Evolutionary conservation across 2,113 vertebrate species (phyloP), one percentile per base, ranked within the genome.

Genomic region (Anser cygnoides): DNA sequence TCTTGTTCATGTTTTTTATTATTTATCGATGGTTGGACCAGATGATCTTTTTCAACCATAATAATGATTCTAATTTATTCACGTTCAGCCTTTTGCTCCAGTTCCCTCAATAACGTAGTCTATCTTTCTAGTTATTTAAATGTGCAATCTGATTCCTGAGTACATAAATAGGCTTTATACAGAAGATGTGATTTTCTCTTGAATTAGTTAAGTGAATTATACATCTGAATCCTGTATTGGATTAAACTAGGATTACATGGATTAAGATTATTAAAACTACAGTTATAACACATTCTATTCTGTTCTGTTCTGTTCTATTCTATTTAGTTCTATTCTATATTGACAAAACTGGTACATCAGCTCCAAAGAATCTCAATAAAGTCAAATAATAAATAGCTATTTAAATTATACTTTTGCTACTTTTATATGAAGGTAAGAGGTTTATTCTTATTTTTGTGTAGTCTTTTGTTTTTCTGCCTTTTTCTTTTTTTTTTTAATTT

Each of bases 401-500:
- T 76, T 54, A 65, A 50, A 4, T 73, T 21, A 41, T 50, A 4
- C 6, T 76, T 91, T 52, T 84, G 15, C 2, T 87, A 20, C 3
- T 4, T 82, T 44, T 37, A 13, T 25, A 25, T 13, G 14, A 80
- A 58, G 1, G 3, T 39, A 23, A 37, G 65, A 46, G 4, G 28
- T 5, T 1, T 77, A 4, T 25, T 90, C 12, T 71, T 4, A 6
- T 26, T 50, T 71, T 73, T 66, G 2, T 4, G 13, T 3, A 23
- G 3, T 4, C 11, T 44, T 84, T 71, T 37, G 19, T 54, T 1
- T 26, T 59, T 52, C 16, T 49, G 2, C 4, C 2, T 2, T 6
- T 16, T 35, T 6, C 35, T 15, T 21, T 75, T 6, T 4, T 58
- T 8, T 5, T 31, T 55, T 43, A 35, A 63, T 33, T 31, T 3